Conservation (phyloP, 1,140 invertebrate genomes). For the Meteorus sp. region DNA sequence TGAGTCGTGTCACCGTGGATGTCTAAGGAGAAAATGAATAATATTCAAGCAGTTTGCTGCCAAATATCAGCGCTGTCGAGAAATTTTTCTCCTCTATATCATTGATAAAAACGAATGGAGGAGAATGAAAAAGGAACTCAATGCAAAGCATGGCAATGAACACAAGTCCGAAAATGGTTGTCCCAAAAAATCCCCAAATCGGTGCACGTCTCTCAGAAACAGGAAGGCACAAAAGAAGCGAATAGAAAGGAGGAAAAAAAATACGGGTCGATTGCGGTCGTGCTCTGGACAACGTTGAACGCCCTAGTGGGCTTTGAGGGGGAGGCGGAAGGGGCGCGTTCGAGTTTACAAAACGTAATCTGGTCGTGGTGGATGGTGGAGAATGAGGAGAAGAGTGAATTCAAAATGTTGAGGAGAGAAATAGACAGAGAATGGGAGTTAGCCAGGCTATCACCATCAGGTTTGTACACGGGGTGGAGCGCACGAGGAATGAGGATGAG, state of each 20-base stretch:
- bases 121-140: no score
- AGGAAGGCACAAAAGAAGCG: slow-evolving; percentile 11
- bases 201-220: slow-evolving; percentile 19
- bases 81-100: no score
- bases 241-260: neutral
- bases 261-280: slow-evolving; percentile 11
- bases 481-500: slow-evolving; percentile 3
- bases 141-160: neutral
- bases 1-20: neutral
- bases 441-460: neutral
- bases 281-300: slow-evolving; percentile 12
- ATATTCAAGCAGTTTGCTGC: no score
- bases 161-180: neutral
- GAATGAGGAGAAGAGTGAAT: neutral
- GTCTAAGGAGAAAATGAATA: neutral
- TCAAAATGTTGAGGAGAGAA: no score
- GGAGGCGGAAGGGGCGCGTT: slow-evolving; percentile 8
- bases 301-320: neutral
- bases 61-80: no score
- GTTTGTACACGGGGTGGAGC: slow-evolving; percentile 5
- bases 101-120: no score
- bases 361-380: slow-evolving; percentile 5
- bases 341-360: slow-evolving; percentile 25
- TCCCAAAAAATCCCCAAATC: slow-evolving; percentile 18
- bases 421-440: neutral